These are phyloP conservation scores for Dysdera silvatica DNA, from an alignment of 1,140 invertebrate species.

Conservation along the genomic window DNA sequence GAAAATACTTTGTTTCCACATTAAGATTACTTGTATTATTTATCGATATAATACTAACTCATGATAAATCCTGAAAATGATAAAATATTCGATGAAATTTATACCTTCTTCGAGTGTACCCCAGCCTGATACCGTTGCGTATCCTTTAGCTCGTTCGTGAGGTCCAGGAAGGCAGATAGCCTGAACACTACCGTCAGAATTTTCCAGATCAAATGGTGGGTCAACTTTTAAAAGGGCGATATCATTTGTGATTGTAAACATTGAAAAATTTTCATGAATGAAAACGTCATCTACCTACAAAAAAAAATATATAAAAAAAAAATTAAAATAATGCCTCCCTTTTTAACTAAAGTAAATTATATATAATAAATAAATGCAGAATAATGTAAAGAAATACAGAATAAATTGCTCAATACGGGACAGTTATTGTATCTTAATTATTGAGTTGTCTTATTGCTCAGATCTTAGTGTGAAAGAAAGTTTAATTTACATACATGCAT, in stretches of 20 bases:
- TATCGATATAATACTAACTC: background rate
- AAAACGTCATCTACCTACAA: slow-evolving; percentile 18
- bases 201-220: slow-evolving; percentile 9
- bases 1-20: too few relatives aligned
- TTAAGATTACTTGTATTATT: background rate
- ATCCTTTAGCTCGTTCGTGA: slow-evolving; percentile 4
- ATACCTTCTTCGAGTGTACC: slow-evolving; percentile 22
- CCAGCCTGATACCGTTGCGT: slow-evolving; percentile 20
- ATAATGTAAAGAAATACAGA: too few relatives aligned
- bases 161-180: slow-evolving; percentile 3
- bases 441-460: too few relatives aligned
- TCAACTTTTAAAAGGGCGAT: slow-evolving; percentile 20
- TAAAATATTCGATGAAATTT: background rate
- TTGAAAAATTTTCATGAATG: slow-evolving; percentile 20
- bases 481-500: too few relatives aligned
- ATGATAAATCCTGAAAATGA: too few relatives aligned
- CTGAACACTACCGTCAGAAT: slow-evolving; percentile 1
- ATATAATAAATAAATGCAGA: too few relatives aligned
- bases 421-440: too few relatives aligned
- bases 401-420: too few relatives aligned
- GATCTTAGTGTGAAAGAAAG: too few relatives aligned
- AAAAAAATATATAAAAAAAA: too few relatives aligned
- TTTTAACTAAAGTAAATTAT: too few relatives aligned
- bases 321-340: too few relatives aligned
- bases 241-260: slow-evolving; percentile 14